Evolutionary conservation across 2,113 vertebrate species (phyloP), one percentile per base, ranked within the genome.

Genomic region (Collichthys lucidus): DNA sequence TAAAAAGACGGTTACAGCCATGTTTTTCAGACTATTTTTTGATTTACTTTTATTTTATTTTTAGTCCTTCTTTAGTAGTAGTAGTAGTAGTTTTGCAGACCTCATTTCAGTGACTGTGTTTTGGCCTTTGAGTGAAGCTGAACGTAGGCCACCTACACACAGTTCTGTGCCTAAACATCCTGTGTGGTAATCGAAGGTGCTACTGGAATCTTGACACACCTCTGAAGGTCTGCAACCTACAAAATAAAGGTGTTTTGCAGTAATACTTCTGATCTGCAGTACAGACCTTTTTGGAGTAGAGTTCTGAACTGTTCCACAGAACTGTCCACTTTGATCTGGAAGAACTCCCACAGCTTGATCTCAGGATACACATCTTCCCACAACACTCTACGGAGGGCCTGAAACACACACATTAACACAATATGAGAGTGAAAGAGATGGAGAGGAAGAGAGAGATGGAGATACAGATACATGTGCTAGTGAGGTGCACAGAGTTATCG

Each of bases 321-420:
- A 86, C 90, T 89, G 71, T 95, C 87, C 89, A 97, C 94, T 2
- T 97, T 94, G 82, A 98, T 94, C 95, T 99, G 97, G 92, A 93
- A 98, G 95, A 99, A 99, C 83, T 99, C 97, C 98, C 98, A 99
- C 9, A 99, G 92, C 44, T 94, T 98, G 86, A 96, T 62, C 16
- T 86, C 73, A 80, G 93, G 93, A 71, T 64, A 93, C 17, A 93
- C 52, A 4, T 93, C 91, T 86, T 89, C 19, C 90, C 90, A 88
- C 69, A 93, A 3, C 71, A 91, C 83, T 9, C 50, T 82, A 0
- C 91, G 89, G 53, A 94, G 49, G 20, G 82, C 90, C 92, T 93
- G 66, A 42, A 0, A 60, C 19, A 78, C 72, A 86, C 14, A 68
- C 2, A 63, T 1, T 1, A 55, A 70, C 35, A 64, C 2, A 68